These are phyloP conservation scores for Drosophila tanythrix DNA, from an alignment of 2,888 invertebrate species.

Conservation along the genomic window DNA sequence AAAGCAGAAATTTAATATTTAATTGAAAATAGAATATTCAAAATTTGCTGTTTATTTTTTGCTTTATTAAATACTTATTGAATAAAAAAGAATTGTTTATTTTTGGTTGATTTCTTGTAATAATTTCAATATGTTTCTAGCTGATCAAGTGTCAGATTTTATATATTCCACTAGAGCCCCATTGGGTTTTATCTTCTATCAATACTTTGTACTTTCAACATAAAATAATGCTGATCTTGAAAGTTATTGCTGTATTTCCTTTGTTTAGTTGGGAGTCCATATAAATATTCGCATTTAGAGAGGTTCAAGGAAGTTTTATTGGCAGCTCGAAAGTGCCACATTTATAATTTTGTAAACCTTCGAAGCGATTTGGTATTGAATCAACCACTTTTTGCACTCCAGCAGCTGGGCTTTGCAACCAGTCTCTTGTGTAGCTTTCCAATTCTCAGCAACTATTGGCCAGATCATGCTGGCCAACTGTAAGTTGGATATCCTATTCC, in stretches of 20 bases:
- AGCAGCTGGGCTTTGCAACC: neutral
- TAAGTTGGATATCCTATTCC: neutral
- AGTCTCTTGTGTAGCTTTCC: neutral
- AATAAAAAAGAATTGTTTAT: no score
- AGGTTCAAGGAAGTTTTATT: neutral
- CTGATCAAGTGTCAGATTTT: no score
- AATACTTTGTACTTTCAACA: neutral
- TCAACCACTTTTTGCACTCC: neutral
- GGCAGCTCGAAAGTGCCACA: neutral
- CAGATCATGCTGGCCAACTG: neutral
- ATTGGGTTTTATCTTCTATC: neutral
- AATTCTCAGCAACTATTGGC: neutral
- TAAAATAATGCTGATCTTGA: neutral
- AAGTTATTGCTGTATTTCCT: neutral
- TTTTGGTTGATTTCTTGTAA: no score
- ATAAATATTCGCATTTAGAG: neutral
- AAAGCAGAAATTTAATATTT: neutral
- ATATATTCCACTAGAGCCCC: no score
- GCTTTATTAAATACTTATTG: neutral
- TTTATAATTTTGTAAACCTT: neutral
- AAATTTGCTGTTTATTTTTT: neutral
- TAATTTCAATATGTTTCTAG: no score
- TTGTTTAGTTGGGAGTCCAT: neutral
- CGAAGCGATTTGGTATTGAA: neutral
- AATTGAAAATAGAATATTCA: neutral